Evolutionary conservation across 2,113 vertebrate genomes (phyloP), one percentile per base, ranked within the genome.

Genomic region (Bubo scandiacus): DNA sequence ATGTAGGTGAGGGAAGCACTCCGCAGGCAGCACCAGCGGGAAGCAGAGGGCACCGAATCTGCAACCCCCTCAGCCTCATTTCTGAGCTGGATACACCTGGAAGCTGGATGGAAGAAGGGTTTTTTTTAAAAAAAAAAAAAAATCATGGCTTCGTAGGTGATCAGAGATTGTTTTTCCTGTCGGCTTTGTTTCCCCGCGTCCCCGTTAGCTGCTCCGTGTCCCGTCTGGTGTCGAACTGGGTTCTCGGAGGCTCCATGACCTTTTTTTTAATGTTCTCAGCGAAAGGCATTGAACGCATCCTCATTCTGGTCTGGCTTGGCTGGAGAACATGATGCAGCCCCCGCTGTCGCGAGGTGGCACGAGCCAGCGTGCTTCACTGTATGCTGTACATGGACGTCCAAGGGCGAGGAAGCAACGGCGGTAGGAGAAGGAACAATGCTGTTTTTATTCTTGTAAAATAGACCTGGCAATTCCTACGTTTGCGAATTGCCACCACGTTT

Each of bases 381-480:
- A 84, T 96, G 97, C 98, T 97, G 95, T 96, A 92, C 55, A 61
- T 85, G 97, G 95, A 81, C 94, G 97, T 97, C 97, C 94, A 80
- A 78, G 94, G 51, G 95, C 84, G 93, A 97, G 90, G 94, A 94
- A 94, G 95, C 75, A 81, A 87, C 58, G 86, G 72, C 61, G 81
- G 80, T 36, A 68, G 96, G 71, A 84, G 95, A 94, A 89, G 94
- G 92, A 88, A 94, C 84, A 96, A 96, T 87, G 88, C 91, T 97
- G 97, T 98, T 99, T 99, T 98, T 98, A 98, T 97, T 99, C 97
- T 94, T 98, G 98, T 99, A 99, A 98, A 98, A 98, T 98, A 97
- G 95, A 97, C 96, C 97, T 93, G 98, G 95, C 97, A 93, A 97
- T 96, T 95, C 96, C 95, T 59, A 94, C 81, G 79, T 96, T 95